phyloP scores from a whole-genome alignment of 1,140 invertebrate genomes.

The Aporrectodea caliginosa region DNA sequence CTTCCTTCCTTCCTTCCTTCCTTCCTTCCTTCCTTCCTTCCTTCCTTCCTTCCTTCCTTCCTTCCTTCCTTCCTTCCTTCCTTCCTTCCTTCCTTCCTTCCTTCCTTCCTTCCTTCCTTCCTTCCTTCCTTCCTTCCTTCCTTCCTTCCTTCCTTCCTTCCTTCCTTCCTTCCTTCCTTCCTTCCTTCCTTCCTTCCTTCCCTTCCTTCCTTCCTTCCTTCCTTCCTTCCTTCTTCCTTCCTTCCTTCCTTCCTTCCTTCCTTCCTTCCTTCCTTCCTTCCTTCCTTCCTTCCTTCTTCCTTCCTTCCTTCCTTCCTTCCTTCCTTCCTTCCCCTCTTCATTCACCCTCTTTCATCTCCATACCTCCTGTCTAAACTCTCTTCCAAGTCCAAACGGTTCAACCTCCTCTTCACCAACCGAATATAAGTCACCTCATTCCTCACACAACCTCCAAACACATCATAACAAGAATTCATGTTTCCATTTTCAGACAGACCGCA shows the following conservation, averaged over 20 bases:
- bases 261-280: no score
- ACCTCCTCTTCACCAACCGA: no score
- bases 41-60: conserved; percentile 6
- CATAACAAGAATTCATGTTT: no score
- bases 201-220: no score
- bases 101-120: conserved; percentile 6
- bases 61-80: conserved; percentile 6
- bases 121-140: conserved; percentile 6
- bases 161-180: conserved; percentile 6
- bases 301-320: conserved; percentile 6
- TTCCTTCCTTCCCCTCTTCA: conserved; percentile 3
- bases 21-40: conserved; percentile 6
- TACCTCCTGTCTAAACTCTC: neutral
- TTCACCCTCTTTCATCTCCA: conserved; percentile 2
- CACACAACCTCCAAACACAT: no score
- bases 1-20: conserved; percentile 6
- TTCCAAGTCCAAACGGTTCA: no score
- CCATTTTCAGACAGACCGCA: no score
- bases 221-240: no score
- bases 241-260: conserved; percentile 6
- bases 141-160: conserved; percentile 7
- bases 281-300: conserved; percentile 6
- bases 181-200: conserved; percentile 6
- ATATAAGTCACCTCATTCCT: no score
- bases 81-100: conserved; percentile 6